phyloP scores from a whole-genome alignment of 2,888 invertebrate genomes.

The Hermaeophaga mercurialis region DNA sequence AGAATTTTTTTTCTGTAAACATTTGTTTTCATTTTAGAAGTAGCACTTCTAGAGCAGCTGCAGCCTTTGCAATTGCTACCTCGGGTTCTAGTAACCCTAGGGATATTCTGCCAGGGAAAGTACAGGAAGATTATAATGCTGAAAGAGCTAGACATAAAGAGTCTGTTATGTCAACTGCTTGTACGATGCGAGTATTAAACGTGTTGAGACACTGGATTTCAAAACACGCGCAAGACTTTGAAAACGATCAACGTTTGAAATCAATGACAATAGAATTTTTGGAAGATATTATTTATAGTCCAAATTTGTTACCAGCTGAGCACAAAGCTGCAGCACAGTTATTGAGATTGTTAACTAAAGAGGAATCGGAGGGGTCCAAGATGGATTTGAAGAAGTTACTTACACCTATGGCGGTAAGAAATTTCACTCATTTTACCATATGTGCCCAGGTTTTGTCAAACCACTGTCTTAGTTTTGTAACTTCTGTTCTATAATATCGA shows the following conservation, averaged over 20 bases:
- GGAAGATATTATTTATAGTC: slow-evolving; percentile 84
- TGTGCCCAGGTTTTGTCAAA: too few relatives aligned
- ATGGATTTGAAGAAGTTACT: slow-evolving; percentile 75
- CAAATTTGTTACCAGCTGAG: slow-evolving; percentile 83
- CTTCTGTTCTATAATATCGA: too few relatives aligned
- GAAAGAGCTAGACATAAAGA: slow-evolving; percentile 68
- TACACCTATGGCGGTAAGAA: slow-evolving; percentile 68
- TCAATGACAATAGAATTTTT: slow-evolving; percentile 82
- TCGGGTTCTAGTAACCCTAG: slow-evolving; percentile 85
- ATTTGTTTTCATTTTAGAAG: slow-evolving; percentile 64
- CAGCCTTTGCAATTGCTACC: slow-evolving; percentile 90
- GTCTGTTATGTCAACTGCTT: slow-evolving; percentile 88
- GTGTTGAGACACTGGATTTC: slow-evolving; percentile 91
- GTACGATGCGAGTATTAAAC: slow-evolving; percentile 90
- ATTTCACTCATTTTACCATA: too few relatives aligned
- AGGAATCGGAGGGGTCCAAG: slow-evolving; percentile 68
- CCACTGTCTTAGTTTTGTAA: too few relatives aligned
- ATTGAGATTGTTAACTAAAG: slow-evolving; percentile 75
- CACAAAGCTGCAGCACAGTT: slow-evolving; percentile 88
- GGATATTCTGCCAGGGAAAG: slow-evolving; percentile 62
- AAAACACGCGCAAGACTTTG: slow-evolving; percentile 89
- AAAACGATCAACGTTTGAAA: slow-evolving; percentile 74
- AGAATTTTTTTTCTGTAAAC: too few relatives aligned
- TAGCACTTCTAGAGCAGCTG: slow-evolving; percentile 84
- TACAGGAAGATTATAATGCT: slow-evolving; percentile 50